Base-by-base conservation (phyloP, 2,113 vertebrate genomes). In the Psittacara wagleri region DNA sequence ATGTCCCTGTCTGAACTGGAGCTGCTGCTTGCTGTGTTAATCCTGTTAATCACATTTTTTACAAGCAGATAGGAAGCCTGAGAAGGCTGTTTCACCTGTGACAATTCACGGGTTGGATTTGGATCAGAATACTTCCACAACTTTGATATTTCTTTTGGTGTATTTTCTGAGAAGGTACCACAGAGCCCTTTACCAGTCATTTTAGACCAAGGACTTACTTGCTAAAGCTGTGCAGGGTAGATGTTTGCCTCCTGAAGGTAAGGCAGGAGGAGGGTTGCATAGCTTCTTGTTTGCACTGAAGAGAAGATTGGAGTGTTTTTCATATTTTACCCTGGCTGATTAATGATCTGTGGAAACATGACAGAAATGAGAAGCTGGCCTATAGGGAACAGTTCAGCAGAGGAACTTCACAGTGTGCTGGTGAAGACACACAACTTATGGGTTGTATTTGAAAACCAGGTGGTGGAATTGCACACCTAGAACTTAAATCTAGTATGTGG, bases 41-140 rank as follows among this genome's bases (percentile, higher is more conserved):
- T n/a, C 14, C 16, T 57, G 55, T 46, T 84, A 74, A 86, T 43
- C 44, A 52, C 73, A 35, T 5, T 35, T 91, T 69, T 77, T 52
- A 39, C 44, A 84, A 68, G 57, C 8, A 23, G 43, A 11, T 46
- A 8, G 0, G 0, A 76, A 83, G 49, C 35, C 18, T 1, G 2
- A 37, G n/a, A 41, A 66, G 41, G 7, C 33, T 69, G 54, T 52
- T 86, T 86, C 28, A 77, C 68, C n/a, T 79, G 43, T 80, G 62
- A 51, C 22, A 46, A 74, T 70, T 89, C 44, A 57, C 19, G 31
- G 64, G 44, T 88, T 86, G 61, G 27, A 19, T 55, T 83, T 31
- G 44, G 35, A 74, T 84, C 33, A 7, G 46, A 57, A 24, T 66
- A 51, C 7, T 80, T 82, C 15, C 16, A 55, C 33, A 68, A 25